phyloP scores from a whole-genome alignment of 2,113 vertebrate species.

The Phoenicopterus ruber region DNA sequence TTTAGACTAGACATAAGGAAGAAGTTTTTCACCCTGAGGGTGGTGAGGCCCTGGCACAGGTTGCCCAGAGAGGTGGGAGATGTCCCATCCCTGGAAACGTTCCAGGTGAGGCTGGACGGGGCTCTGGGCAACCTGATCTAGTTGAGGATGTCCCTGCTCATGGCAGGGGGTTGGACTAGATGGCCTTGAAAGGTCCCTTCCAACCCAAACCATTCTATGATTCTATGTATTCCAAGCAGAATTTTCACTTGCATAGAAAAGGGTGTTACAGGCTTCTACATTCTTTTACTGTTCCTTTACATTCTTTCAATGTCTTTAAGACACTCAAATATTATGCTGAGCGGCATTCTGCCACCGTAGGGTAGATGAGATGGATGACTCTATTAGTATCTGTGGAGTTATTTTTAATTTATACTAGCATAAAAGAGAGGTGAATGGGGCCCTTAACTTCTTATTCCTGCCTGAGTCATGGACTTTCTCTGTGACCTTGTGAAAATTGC shows the following conservation, averaged over 20 bases:
- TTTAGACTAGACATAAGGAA: no score
- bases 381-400: constrained; percentile 19
- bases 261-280: neutral
- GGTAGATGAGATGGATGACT: neutral
- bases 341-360: neutral
- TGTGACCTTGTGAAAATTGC: constrained; percentile 20
- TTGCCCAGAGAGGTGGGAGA: no score
- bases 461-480: neutral
- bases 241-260: neutral
- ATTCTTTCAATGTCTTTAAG: neutral
- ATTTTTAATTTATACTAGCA: constrained; percentile 24
- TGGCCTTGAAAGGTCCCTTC: no score
- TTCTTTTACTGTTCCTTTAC: neutral
- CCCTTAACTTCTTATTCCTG: constrained; percentile 5
- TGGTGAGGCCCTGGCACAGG: no score
- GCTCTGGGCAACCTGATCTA: no score
- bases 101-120: no score
- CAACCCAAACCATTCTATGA: no score
- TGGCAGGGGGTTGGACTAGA: no score
- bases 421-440: neutral
- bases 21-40: no score
- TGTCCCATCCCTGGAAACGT: no score
- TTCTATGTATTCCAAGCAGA: neutral
- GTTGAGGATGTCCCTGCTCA: no score
- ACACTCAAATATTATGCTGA: neutral